A percentile compares a stretch with the other conserved stretches of the same genome.
Evolutionary conservation across 92 coral and sea anemone genomes (phyloP).

Genomic region (Bergia sp.): DNA sequence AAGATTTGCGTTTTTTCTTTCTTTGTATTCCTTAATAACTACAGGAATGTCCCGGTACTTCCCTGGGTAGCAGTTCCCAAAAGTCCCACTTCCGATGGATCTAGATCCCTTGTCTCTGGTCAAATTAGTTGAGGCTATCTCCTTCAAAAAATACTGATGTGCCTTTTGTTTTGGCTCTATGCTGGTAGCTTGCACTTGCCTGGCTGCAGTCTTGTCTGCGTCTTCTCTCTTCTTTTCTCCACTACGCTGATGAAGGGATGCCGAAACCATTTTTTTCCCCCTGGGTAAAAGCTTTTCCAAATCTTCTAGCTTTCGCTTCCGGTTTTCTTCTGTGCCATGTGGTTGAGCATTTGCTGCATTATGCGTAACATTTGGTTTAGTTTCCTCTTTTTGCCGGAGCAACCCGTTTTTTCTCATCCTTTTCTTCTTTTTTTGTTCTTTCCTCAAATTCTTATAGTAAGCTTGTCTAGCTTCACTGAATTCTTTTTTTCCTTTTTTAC

Average conservation of each 20-base stretch:
- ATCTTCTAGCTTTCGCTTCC: too few species aligned
- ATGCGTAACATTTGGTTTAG: too few species aligned
- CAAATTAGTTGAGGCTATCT: conserved; percentile 25
- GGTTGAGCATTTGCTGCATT: too few species aligned
- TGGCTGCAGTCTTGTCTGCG: background rate
- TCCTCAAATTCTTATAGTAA: conserved; percentile 18
- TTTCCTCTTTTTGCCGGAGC: background rate
- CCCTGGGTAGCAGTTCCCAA: conserved; percentile 51
- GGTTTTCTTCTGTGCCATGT: too few species aligned
- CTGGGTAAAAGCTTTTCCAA: background rate
- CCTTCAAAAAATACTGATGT: conserved; percentile 13
- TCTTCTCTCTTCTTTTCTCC: conserved; percentile 22
- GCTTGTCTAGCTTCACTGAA: background rate
- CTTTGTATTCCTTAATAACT: conserved; percentile 54
- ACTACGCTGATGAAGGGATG: background rate
- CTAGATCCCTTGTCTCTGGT: conserved; percentile 31
- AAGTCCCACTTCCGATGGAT: conserved; percentile 58
- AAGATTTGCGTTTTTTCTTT: conserved; percentile 4
- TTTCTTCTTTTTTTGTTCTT: conserved; percentile 19
- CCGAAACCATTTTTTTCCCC: conserved; percentile 15
- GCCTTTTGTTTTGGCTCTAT: too few species aligned
- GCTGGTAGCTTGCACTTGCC: background rate
- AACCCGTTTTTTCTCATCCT: background rate
- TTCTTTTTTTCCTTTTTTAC: background rate
- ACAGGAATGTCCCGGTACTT: conserved; percentile 54